A percentile compares a stretch with the other conserved stretches of the same genome.
These are phyloP conservation scores for Crenuchus spilurus DNA, from an alignment of 2,797 vertebrate species.

Conservation along the genomic window DNA sequence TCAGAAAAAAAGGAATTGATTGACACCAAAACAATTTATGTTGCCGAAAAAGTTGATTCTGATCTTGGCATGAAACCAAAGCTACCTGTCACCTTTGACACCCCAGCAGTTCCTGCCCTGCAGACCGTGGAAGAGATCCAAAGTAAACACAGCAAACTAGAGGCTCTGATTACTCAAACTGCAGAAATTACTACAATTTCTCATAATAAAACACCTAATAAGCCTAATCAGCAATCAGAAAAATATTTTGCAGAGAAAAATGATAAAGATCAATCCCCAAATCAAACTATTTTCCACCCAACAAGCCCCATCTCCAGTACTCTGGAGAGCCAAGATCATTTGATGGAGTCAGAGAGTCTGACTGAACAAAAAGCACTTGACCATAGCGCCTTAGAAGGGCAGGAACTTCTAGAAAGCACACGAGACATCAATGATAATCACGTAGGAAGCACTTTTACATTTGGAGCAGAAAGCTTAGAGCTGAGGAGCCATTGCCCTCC, in stretches of 20 bases:
- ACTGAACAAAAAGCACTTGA: slow-evolving; percentile 65
- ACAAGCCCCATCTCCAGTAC: slow-evolving; percentile 30
- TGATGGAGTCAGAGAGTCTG: slow-evolving; percentile 49
- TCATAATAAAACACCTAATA: slow-evolving; percentile 12
- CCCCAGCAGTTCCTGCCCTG: not conserved
- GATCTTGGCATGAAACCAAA: slow-evolving; percentile 64
- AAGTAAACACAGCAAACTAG: slow-evolving; percentile 3
- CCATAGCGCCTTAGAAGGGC: slow-evolving; percentile 60
- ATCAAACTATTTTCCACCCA: not conserved
- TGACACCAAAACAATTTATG: slow-evolving; percentile 55
- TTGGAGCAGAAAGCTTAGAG: slow-evolving; percentile 32
- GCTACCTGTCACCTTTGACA: slow-evolving; percentile 39
- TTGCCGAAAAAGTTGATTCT: slow-evolving; percentile 50
- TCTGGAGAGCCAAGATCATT: slow-evolving; percentile 10
- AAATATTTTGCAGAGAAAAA: slow-evolving; percentile 7
- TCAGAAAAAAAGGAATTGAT: slow-evolving; percentile 68
- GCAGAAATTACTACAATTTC: not conserved
- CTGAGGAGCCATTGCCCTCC: slow-evolving; percentile 45
- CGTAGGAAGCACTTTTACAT: slow-evolving; percentile 42
- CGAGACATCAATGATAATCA: slow-evolving; percentile 77
- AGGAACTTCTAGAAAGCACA: slow-evolving; percentile 55
- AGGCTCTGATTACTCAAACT: not conserved
- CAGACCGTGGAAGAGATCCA: slow-evolving; percentile 27
- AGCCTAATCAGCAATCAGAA: slow-evolving; percentile 18
- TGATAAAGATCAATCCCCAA: slow-evolving; percentile 57